Evolutionary conservation across 2,113 vertebrate genomes (phyloP), one percentile per base, ranked within the genome.

Genomic region (Scolopax mira): DNA sequence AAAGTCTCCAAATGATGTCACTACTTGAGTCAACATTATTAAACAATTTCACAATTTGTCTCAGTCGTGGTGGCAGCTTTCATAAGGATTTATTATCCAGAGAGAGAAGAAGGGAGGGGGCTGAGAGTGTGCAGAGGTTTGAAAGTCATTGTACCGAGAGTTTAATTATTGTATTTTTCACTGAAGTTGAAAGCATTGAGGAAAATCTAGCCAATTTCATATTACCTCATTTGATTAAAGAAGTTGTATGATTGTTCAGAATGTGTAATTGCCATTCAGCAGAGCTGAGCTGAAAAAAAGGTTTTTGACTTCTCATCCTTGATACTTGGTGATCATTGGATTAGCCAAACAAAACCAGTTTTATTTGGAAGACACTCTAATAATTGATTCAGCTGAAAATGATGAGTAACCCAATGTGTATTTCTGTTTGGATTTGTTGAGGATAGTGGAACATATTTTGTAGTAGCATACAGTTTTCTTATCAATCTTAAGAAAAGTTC

Each of bases 111-210:
- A 80, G 30, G 81, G 58, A 80, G 91, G 89, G 67, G 79, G 77
- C 55, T 90, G 78, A 83, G 74, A 90, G 75, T 66, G 78, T 16
- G 25, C 18, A 60, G 92, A 95, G 92, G 67, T 96, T 97, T 97
- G 96, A 96, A 96, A 97, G 86, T 89, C 95, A 97, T 95, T 96
- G 96, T 97, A 96, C 94, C 60, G 58, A 95, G 94, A 95, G 93
- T 95, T 97, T 96, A 96, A 97, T 97, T 97, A 97, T 92, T 95
- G 89, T 93, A 95, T 97, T 97, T 97, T 97, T 95, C 96, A 97
- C 85, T 95, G 95, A 96, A 97, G 95, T 97, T 87, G 93, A 96
- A 97, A 97, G 94, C 95, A 85, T 80, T 79, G 64, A 77, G 83
- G 90, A 84, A 93, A 96, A 96, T 94, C 77, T 78, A 95, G 44